Conservation (phyloP, 1,140 invertebrate species). For the Saccostrea glomerata region DNA sequence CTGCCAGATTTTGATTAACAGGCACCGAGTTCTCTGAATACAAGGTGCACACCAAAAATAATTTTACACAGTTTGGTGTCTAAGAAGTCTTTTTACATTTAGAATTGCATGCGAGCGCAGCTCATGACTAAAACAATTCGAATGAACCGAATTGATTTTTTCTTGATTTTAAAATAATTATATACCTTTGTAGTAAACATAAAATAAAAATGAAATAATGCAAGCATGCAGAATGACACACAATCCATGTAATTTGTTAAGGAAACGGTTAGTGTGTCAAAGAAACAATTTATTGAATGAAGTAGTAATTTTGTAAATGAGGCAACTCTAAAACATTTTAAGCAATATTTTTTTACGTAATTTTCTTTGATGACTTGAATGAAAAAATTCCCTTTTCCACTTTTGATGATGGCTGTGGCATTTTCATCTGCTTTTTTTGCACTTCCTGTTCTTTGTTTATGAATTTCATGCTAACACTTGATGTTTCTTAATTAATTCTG, state of each 20-base stretch:
- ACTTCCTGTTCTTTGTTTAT: background rate
- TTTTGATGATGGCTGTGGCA: background rate
- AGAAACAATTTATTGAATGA: conserved; percentile 5
- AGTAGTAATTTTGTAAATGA: background rate
- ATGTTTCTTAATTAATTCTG: background rate
- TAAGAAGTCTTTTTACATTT: too few species aligned
- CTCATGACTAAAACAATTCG: too few species aligned
- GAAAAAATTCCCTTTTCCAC: background rate
- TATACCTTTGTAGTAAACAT: background rate
- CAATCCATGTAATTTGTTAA: background rate
- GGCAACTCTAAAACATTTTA: background rate
- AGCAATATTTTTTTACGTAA: background rate
- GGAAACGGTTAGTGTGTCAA: conserved; percentile 3
- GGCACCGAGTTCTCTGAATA: too few species aligned
- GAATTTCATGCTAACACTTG: background rate
- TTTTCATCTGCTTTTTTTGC: background rate
- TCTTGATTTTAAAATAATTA: background rate
- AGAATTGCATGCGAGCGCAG: too few species aligned
- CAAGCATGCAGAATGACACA: background rate
- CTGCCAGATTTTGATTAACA: too few species aligned
- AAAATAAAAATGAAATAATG: background rate
- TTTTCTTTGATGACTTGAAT: background rate
- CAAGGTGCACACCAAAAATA: too few species aligned
- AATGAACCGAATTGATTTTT: background rate
- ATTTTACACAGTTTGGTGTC: too few species aligned